phyloP scores from a whole-genome alignment of 2,797 vertebrate genomes.

The Valencia hispanica region DNA sequence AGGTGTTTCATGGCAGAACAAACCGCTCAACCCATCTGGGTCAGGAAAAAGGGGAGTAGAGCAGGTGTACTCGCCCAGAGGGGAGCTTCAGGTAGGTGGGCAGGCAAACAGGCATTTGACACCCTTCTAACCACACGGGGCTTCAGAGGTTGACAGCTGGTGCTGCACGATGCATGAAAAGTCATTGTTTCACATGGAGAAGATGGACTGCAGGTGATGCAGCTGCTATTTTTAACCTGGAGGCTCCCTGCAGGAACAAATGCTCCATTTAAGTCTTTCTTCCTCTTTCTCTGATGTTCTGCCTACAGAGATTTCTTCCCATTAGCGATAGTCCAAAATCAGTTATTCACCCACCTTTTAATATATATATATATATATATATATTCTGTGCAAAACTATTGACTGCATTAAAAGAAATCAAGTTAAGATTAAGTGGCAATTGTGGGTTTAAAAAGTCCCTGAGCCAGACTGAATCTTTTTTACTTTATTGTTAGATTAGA shows the following conservation, averaged over 20 bases:
- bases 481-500: slow-evolving; percentile 1
- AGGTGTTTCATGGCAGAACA: slow-evolving; percentile 45
- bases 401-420: slow-evolving; percentile 3
- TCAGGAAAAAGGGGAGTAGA: slow-evolving; percentile 3
- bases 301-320: slow-evolving; percentile 1
- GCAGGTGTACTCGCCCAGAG: slow-evolving; percentile 50
- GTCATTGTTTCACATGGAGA: slow-evolving; percentile 54
- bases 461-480: slow-evolving; percentile 7
- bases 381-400: slow-evolving; percentile 1
- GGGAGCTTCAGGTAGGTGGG: slow-evolving; percentile 49
- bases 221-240: slow-evolving; percentile 67
- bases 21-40: slow-evolving; percentile 52
- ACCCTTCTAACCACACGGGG: slow-evolving; percentile 60
- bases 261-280: slow-evolving; percentile 25
- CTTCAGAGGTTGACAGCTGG: slow-evolving; percentile 59
- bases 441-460: slow-evolving; percentile 7
- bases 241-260: slow-evolving; percentile 39
- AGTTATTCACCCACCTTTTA: slow-evolving; percentile 2
- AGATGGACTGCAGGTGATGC: slow-evolving; percentile 63
- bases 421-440: neutral
- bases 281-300: neutral
- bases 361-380: too few relatives aligned
- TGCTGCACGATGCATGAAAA: slow-evolving; percentile 58
- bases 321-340: slow-evolving; percentile 2
- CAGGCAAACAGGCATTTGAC: slow-evolving; percentile 62